Evolutionary conservation across 1,140 invertebrate species (phyloP).

Genomic region (Tachypleus tridentatus): DNA sequence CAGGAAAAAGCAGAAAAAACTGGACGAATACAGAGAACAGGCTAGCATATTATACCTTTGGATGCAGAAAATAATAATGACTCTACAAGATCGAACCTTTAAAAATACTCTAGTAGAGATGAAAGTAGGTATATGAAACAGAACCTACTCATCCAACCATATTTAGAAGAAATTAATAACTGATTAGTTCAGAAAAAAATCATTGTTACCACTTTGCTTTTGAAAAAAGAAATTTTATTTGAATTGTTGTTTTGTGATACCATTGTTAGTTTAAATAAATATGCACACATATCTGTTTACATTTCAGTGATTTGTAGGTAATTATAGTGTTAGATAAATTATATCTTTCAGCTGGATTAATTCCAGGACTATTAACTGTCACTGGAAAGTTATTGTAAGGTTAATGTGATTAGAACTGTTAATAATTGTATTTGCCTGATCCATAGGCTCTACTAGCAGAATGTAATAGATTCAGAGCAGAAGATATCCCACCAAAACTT

Average conservation of each 20-base stretch:
- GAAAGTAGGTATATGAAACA: slow-evolving; percentile 48
- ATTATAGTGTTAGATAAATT: slow-evolving; percentile 39
- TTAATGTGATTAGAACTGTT: not conserved
- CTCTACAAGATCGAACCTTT: slow-evolving; percentile 78
- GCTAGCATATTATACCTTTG: slow-evolving; percentile 69
- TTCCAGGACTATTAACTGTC: too few relatives aligned
- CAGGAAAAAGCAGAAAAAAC: slow-evolving; percentile 74
- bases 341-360: slow-evolving; percentile 78
- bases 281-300: slow-evolving; percentile 2
- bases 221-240: not conserved
- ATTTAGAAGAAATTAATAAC: too few relatives aligned
- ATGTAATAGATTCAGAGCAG: slow-evolving; percentile 75
- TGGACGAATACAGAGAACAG: slow-evolving; percentile 76
- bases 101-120: slow-evolving; percentile 84
- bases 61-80: slow-evolving; percentile 75
- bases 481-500: slow-evolving; percentile 79
- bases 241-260: not conserved
- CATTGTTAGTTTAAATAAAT: not conserved
- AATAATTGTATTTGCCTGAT: slow-evolving; percentile 6
- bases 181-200: too few relatives aligned
- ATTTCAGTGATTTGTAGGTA: not conserved
- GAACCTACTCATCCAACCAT: too few relatives aligned
- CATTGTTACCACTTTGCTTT: too few relatives aligned
- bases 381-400: too few relatives aligned
- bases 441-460: slow-evolving; percentile 56